phyloP scores from a whole-genome alignment of 2,797 vertebrate genomes.

The Alcedo quadribrachys region DNA sequence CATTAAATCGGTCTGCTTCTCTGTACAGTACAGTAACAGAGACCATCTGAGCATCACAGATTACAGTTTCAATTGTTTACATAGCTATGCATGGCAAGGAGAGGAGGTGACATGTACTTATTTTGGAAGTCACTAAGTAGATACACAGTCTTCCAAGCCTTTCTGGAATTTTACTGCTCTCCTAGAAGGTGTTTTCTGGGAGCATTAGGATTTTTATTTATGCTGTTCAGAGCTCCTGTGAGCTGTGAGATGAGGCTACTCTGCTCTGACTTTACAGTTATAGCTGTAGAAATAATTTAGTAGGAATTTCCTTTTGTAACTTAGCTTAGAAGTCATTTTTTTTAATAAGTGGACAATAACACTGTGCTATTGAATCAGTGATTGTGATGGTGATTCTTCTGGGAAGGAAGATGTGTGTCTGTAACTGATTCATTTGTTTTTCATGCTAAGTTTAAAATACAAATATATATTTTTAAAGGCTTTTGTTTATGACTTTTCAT shows the following conservation, averaged over 20 bases:
- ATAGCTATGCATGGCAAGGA: background rate
- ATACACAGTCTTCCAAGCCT: background rate
- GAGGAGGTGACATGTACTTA: background rate
- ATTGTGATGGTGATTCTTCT: background rate
- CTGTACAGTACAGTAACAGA: background rate
- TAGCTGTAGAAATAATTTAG: background rate
- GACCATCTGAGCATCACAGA: background rate
- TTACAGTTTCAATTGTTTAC: background rate
- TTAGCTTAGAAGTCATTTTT: background rate
- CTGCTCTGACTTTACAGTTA: background rate
- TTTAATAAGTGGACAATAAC: background rate
- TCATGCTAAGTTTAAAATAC: background rate
- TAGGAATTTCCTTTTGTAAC: background rate
- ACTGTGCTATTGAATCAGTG: background rate
- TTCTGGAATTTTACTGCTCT: background rate
- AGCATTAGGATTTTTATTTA: background rate
- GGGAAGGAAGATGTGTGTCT: background rate
- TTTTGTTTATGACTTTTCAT: background rate
- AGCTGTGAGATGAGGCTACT: background rate
- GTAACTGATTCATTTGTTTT: background rate
- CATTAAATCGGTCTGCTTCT: background rate
- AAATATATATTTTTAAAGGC: background rate
- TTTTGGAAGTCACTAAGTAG: background rate
- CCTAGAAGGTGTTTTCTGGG: background rate
- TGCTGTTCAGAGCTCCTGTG: background rate